Conservation (phyloP, 2,888 invertebrate species). For the Zonitis immaculata region DNA sequence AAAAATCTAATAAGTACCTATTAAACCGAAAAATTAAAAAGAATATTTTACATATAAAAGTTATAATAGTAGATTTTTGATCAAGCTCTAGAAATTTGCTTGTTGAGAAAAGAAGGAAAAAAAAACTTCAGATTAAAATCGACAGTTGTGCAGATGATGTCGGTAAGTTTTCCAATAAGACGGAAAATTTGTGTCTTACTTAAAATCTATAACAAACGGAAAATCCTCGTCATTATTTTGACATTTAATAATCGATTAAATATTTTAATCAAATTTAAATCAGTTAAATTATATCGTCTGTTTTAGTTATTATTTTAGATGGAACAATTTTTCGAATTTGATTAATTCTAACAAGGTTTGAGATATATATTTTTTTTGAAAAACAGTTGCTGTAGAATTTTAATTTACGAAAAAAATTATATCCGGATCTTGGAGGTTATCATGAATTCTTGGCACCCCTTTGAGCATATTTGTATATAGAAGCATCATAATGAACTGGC, state of each 20-base stretch:
- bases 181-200: neutral
- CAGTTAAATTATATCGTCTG: too few species aligned
- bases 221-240: neutral
- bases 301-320: too few species aligned
- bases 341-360: conserved; percentile 4
- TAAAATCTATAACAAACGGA: neutral
- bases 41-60: too few species aligned
- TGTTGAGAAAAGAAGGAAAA: too few species aligned
- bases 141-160: neutral
- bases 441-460: neutral
- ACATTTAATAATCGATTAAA: too few species aligned
- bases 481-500: conserved; percentile 5
- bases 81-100: neutral
- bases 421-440: neutral
- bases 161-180: neutral
- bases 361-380: conserved; percentile 1
- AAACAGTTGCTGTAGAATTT: neutral
- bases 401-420: neutral
- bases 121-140: neutral
- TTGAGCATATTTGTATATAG: neutral
- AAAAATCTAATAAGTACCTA: too few species aligned
- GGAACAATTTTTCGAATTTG: neutral
- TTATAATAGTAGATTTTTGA: too few species aligned
- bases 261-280: too few species aligned
- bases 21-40: too few species aligned